Evolutionary conservation across 2,113 vertebrate species (phyloP).

Genomic region (Hippopotamus amphibius): DNA sequence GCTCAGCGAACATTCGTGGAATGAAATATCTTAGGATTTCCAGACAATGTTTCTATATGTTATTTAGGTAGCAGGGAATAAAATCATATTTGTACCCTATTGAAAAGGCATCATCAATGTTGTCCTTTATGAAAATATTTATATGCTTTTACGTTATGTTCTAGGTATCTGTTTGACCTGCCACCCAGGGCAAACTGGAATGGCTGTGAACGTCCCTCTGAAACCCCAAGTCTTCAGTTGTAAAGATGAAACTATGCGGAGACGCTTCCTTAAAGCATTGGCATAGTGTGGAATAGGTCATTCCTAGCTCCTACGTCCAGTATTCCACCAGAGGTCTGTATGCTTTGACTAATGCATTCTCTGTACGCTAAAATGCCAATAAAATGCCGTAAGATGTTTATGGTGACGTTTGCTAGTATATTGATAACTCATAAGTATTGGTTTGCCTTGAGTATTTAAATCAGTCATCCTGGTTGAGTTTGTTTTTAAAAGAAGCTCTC

Average conservation of each 20-base stretch:
- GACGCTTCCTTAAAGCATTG: conserved; percentile 32
- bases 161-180: conserved; percentile 22
- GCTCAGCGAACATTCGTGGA: fast-evolving
- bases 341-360: not conserved
- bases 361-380: not conserved
- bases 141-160: not conserved
- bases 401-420: fast-evolving
- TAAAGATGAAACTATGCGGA: conserved; percentile 12
- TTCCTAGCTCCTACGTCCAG: conserved; percentile 4
- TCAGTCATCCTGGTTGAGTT: fast-evolving
- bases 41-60: not conserved
- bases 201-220: not conserved
- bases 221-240: not conserved
- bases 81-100: not conserved
- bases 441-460: not conserved
- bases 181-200: conserved; percentile 14
- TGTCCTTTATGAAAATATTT: not conserved
- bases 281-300: not conserved
- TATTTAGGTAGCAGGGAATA: not conserved
- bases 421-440: not conserved
- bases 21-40: too few relatives aligned
- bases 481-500: not conserved
- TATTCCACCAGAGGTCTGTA: conserved; percentile 23
- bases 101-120: not conserved
- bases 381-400: not conserved